phyloP scores from a whole-genome alignment of 2,888 invertebrate species.

The Chymomyza procnemis region DNA sequence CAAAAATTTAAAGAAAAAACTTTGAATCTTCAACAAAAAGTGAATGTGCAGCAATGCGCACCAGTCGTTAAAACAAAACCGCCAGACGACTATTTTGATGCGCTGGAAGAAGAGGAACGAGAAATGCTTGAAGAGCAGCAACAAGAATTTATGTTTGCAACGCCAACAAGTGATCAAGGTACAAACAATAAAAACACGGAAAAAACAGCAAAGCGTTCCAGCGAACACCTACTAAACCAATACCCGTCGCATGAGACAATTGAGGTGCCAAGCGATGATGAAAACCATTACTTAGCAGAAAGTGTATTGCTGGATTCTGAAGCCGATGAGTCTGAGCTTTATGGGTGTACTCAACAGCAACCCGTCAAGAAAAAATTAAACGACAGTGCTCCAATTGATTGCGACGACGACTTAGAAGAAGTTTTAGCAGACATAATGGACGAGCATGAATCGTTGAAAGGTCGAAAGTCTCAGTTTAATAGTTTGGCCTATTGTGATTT shows the following conservation, averaged over 20 bases:
- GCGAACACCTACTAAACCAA: slow-evolving; percentile 17
- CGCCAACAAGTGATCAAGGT: slow-evolving; percentile 20
- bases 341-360: slow-evolving; percentile 20
- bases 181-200: background rate
- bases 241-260: slow-evolving; percentile 61
- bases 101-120: slow-evolving; percentile 64
- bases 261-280: slow-evolving; percentile 56
- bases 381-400: background rate
- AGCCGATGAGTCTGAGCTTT: slow-evolving; percentile 40
- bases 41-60: slow-evolving; percentile 60
- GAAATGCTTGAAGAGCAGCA: slow-evolving; percentile 59
- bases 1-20: slow-evolving; percentile 82
- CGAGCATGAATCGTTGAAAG: slow-evolving; percentile 68
- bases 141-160: background rate
- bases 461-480: slow-evolving; percentile 69
- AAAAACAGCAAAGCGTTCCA: background rate
- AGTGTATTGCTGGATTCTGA: slow-evolving; percentile 47
- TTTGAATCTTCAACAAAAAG: slow-evolving; percentile 76
- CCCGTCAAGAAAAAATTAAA: slow-evolving; percentile 1
- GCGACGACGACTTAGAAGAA: slow-evolving; percentile 68
- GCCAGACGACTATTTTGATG: slow-evolving; percentile 51
- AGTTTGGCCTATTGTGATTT: slow-evolving; percentile 69
- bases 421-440: slow-evolving; percentile 73
- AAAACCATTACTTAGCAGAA: slow-evolving; percentile 57
- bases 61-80: slow-evolving; percentile 49